Evolutionary conservation across 2,113 vertebrate genomes (phyloP), one percentile per base, ranked within the genome.

Genomic region (Serinus canaria): DNA sequence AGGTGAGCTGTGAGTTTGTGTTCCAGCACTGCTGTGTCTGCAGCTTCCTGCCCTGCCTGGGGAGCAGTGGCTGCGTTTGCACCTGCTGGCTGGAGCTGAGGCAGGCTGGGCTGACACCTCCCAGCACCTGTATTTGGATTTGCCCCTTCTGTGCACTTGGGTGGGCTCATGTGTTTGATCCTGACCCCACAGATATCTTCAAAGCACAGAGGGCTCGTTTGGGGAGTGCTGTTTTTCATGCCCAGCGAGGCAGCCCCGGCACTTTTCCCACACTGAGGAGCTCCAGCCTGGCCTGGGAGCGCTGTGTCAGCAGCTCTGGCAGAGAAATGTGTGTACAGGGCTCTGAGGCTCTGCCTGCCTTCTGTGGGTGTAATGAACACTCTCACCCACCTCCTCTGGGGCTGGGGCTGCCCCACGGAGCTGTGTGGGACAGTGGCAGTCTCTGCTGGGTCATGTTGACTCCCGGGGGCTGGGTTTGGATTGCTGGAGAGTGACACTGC

Each of bases 401-500:
- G 37, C 73, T 31, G 63, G 24, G 37, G 46, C 75, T 86, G 64
- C 47, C 21, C 66, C 46, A 8, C 0, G 0, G 35, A 43, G 74
- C 12, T 39, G 49, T 22, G 4, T 56, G 80, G 50, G 68, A 16
- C 20, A 27, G 47, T 10, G 39, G 18, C 55, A 66, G 11, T 55
- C 52, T 46, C 27, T 59, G 63, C 76, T 60, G 87, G 77, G 8
- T 49, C 50, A 2, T 3, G 33, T 20, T 3, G 0, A 39, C 16
- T 35, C 33, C n/a, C 0, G 0, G 49, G 41, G 23, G 1, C 2
- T 6, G 19, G 27, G 11, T 50, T 86, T 4, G 15, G 55, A 4
- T 28, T 3, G 1, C 11, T 50, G 58, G 33, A 44, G 78, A 21
- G 49, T 13, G 74, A 50, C 17, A 3, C 44, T 41, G 62, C 78